Evolutionary conservation across 2,888 invertebrate species (phyloP).

Genomic region (Onchidella celtica): DNA sequence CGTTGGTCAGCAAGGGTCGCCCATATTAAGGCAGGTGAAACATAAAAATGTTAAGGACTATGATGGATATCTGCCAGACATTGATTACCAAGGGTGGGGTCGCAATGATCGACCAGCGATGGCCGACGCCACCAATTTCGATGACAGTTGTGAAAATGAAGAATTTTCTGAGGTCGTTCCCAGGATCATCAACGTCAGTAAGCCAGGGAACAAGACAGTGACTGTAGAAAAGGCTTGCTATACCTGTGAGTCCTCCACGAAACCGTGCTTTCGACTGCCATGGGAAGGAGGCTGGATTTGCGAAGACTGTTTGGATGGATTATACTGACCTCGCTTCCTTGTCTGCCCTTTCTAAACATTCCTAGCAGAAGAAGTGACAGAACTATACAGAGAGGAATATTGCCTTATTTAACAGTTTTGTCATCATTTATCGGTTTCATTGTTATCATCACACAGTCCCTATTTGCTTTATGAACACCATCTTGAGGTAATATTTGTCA

Average conservation of each 20-base stretch:
- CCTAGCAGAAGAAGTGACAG: too few species aligned
- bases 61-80: slow-evolving; percentile 33
- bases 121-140: slow-evolving; percentile 13
- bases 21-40: not conserved
- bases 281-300: slow-evolving; percentile 47
- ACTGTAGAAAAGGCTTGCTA: slow-evolving; percentile 14
- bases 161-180: slow-evolving; percentile 3
- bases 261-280: slow-evolving; percentile 39
- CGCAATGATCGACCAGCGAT: not conserved
- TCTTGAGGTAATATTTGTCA: too few species aligned
- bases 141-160: not conserved
- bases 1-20: not conserved
- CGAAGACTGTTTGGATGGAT: slow-evolving; percentile 42
- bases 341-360: too few species aligned
- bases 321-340: slow-evolving; percentile 17
- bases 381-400: too few species aligned
- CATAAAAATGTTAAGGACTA: not conserved
- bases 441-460: too few species aligned
- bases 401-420: too few species aligned
- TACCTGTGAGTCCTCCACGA: slow-evolving; percentile 16
- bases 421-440: too few species aligned
- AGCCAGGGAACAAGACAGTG: not conserved
- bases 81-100: not conserved
- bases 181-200: slow-evolving; percentile 26
- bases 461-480: too few species aligned